A percentile compares a stretch with the other conserved stretches of the same genome.
These are phyloP conservation scores for Thermophis baileyi DNA, from an alignment of 2,113 vertebrate species.

Conservation along the genomic window DNA sequence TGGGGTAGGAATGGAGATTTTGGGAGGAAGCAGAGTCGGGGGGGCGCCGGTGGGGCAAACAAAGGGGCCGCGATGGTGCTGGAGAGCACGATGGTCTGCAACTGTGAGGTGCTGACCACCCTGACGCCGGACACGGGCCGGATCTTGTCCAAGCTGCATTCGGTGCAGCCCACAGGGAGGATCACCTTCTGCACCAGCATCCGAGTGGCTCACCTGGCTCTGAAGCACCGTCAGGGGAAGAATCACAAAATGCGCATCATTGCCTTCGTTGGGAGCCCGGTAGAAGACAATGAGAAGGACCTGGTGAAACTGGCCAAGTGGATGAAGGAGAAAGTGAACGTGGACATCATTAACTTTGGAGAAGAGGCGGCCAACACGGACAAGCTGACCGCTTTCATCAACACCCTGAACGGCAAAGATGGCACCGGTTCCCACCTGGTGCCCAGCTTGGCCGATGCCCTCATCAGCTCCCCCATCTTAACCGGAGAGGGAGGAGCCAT, in stretches of 20 bases:
- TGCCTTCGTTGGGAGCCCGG: slow-evolving; percentile 93
- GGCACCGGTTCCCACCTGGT: slow-evolving; percentile 94
- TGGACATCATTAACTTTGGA: slow-evolving; percentile 96
- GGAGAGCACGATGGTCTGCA: too few species aligned
- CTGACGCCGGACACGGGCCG: slow-evolving; percentile 91
- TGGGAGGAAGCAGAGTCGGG: too few species aligned
- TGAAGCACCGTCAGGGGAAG: slow-evolving; percentile 96
- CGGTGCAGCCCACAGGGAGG: slow-evolving; percentile 88
- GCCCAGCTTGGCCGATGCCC: slow-evolving; percentile 90
- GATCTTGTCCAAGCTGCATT: slow-evolving; percentile 94
- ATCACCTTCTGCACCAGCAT: slow-evolving; percentile 97
- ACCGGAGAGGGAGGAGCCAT: slow-evolving; percentile 90
- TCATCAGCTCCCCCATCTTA: slow-evolving; percentile 93
- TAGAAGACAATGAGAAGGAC: slow-evolving; percentile 94
- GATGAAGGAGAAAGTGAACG: slow-evolving; percentile 96
- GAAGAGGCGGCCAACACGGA: slow-evolving; percentile 97
- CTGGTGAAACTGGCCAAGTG: slow-evolving; percentile 95
- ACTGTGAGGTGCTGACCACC: slow-evolving; percentile 94
- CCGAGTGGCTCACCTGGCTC: slow-evolving; percentile 89
- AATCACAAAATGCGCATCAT: slow-evolving; percentile 99
- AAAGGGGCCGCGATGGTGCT: too few species aligned
- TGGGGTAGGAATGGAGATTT: too few species aligned
- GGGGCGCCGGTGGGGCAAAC: too few species aligned
- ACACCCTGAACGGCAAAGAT: slow-evolving; percentile 92
- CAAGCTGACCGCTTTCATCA: slow-evolving; percentile 92